phyloP scores from a whole-genome alignment of 2,888 invertebrate species.

The Salpingus planirostris region DNA sequence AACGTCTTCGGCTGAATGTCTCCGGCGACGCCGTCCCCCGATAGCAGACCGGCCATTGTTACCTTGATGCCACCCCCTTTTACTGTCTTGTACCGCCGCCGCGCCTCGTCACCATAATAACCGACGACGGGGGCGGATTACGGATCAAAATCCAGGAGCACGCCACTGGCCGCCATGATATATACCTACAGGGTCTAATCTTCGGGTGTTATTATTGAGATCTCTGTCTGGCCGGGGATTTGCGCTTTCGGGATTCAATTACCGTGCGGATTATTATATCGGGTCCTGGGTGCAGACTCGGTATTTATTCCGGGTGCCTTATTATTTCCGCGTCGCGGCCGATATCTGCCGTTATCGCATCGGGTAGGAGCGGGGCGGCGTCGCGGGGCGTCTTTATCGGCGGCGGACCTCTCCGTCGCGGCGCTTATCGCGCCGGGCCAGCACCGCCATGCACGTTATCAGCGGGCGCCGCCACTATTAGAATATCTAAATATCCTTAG shows the following conservation, averaged over 20 bases:
- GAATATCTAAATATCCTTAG: constrained; percentile 44
- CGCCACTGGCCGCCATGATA: too few relatives aligned
- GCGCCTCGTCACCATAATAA: too few relatives aligned
- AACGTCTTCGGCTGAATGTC: constrained; percentile 16
- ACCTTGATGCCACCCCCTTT: too few relatives aligned
- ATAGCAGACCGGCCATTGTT: constrained; percentile 14
- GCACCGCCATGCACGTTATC: constrained; percentile 41
- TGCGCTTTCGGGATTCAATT: too few relatives aligned
- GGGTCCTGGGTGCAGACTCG: too few relatives aligned
- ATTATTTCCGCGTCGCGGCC: constrained; percentile 36
- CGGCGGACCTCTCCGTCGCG: constrained; percentile 36
- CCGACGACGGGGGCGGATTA: too few relatives aligned
- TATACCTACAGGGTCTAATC: too few relatives aligned
- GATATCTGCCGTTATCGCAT: constrained; percentile 33
- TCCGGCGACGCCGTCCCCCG: constrained; percentile 12
- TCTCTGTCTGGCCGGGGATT: too few relatives aligned
- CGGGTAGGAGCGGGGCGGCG: constrained; percentile 37
- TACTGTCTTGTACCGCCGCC: too few relatives aligned
- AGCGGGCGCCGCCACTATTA: constrained; percentile 41
- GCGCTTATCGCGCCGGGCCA: constrained; percentile 40
- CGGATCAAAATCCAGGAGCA: too few relatives aligned
- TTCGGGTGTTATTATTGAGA: too few relatives aligned
- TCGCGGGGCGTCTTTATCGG: constrained; percentile 41
- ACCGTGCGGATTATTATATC: too few relatives aligned
- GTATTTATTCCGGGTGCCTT: constrained; percentile 29